Evolutionary conservation across 53 echinoderm and acorn worm species (phyloP).

Genomic region (Mesocentrotus franciscanus): DNA sequence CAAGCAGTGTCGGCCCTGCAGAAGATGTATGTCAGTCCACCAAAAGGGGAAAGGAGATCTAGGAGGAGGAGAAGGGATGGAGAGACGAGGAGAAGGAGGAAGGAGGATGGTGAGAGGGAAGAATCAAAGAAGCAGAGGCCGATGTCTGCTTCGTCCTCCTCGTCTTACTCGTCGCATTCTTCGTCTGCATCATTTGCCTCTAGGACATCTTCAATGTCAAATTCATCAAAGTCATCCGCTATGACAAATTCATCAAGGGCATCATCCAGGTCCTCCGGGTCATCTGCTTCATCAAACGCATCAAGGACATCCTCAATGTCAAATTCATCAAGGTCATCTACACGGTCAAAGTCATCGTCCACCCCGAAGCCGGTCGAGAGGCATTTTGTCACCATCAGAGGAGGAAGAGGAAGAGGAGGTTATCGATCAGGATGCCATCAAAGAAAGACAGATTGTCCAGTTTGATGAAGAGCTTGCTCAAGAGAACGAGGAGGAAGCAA

Average conservation of each 20-base stretch:
- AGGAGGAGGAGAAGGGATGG: slow-evolving; percentile 17
- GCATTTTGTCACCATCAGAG: slow-evolving; percentile 49
- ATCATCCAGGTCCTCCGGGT: slow-evolving; percentile 33
- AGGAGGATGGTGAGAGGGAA: not conserved
- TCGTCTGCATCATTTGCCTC: slow-evolving; percentile 48
- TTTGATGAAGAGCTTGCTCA: slow-evolving; percentile 55
- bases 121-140: slow-evolving; percentile 40
- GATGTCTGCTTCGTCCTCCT: slow-evolving; percentile 40
- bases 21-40: slow-evolving; percentile 46
- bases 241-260: not conserved
- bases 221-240: slow-evolving; percentile 54
- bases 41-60: slow-evolving; percentile 31
- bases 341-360: slow-evolving; percentile 59
- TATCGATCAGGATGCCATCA: slow-evolving; percentile 46
- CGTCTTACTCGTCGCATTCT: slow-evolving; percentile 52
- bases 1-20: slow-evolving; percentile 72
- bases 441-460: slow-evolving; percentile 39
- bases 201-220: slow-evolving; percentile 14
- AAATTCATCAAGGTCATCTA: slow-evolving; percentile 57
- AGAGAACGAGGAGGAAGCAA: slow-evolving; percentile 47
- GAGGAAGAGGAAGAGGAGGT: slow-evolving; percentile 61
- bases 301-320: slow-evolving; percentile 66
- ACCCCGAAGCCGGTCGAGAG: slow-evolving; percentile 49
- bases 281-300: slow-evolving; percentile 50
- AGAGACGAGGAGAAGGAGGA: slow-evolving; percentile 1